Percentiles rank a stretch among this genome's conserved stretches.
phyloP scores from a whole-genome alignment of 1,140 invertebrate species.

The Anastrepha ludens region DNA sequence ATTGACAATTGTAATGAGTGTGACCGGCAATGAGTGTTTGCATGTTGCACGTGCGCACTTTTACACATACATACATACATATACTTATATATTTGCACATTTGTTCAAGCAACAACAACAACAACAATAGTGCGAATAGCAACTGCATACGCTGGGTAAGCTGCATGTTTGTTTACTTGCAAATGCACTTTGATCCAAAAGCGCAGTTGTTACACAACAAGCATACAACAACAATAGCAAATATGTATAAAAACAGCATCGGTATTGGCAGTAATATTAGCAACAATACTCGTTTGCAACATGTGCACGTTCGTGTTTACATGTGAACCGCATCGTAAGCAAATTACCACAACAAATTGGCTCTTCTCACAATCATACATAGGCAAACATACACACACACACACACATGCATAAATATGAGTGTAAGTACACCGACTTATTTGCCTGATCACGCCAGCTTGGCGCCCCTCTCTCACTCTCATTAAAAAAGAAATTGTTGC shows the following conservation, averaged over 20 bases:
- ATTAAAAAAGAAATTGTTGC: too few relatives aligned
- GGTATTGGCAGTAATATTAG: not conserved
- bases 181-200: conserved; percentile 20
- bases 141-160: too few relatives aligned
- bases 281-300: not conserved
- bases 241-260: not conserved
- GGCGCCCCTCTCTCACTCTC: too few relatives aligned
- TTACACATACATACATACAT: not conserved
- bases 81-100: not conserved
- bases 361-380: not conserved
- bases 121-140: not conserved
- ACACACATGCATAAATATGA: not conserved
- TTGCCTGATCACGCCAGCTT: too few relatives aligned
- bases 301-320: not conserved
- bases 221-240: not conserved
- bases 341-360: conserved; percentile 48
- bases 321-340: conserved; percentile 8
- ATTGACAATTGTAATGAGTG: conserved; percentile 36
- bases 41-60: conserved; percentile 20
- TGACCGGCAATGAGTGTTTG: conserved; percentile 21
- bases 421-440: too few relatives aligned
- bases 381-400: not conserved
- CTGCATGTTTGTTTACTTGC: conserved; percentile 10
- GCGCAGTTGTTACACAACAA: not conserved
- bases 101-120: conserved; percentile 14